These are phyloP conservation scores for Drosophila acutilabella DNA, from an alignment of 2,888 invertebrate species.

Conservation along the genomic window DNA sequence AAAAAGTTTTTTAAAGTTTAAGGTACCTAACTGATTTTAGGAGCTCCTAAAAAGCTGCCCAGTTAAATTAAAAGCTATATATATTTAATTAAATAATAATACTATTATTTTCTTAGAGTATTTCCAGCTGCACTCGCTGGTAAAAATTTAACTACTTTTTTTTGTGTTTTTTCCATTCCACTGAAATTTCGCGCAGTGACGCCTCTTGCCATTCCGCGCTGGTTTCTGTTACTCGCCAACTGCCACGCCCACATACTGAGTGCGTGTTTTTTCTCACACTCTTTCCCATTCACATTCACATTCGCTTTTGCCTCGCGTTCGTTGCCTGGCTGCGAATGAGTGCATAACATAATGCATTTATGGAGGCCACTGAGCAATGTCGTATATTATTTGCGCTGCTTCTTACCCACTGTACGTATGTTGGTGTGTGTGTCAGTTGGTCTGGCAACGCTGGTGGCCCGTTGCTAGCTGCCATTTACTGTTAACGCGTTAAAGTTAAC, in stretches of 20 bases:
- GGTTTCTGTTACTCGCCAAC: neutral
- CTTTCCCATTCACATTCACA: constrained; percentile 13
- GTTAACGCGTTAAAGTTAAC: constrained; percentile 59
- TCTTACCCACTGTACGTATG: constrained; percentile 1
- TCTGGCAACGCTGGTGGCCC: constrained; percentile 47
- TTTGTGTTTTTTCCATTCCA: neutral
- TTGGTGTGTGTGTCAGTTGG: constrained; percentile 19
- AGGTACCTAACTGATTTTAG: too few species aligned
- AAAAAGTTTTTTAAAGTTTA: too few species aligned
- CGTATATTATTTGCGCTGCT: constrained; percentile 53
- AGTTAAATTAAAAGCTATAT: too few species aligned
- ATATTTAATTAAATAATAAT: neutral
- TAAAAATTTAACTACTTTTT: neutral
- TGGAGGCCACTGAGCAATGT: constrained; percentile 64
- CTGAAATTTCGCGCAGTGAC: constrained; percentile 6
- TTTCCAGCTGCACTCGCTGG: neutral
- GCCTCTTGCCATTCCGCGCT: constrained; percentile 10
- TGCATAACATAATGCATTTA: constrained; percentile 72
- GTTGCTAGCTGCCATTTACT: constrained; percentile 44
- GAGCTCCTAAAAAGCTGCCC: too few species aligned
- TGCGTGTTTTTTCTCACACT: constrained; percentile 13
- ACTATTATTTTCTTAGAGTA: constrained; percentile 14
- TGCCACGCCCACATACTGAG: constrained; percentile 5
- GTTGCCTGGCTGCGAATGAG: constrained; percentile 48
- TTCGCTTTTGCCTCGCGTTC: constrained; percentile 7